Conservation (phyloP, 92 coral and sea anemone species). For the Parazoanthus darwini region DNA sequence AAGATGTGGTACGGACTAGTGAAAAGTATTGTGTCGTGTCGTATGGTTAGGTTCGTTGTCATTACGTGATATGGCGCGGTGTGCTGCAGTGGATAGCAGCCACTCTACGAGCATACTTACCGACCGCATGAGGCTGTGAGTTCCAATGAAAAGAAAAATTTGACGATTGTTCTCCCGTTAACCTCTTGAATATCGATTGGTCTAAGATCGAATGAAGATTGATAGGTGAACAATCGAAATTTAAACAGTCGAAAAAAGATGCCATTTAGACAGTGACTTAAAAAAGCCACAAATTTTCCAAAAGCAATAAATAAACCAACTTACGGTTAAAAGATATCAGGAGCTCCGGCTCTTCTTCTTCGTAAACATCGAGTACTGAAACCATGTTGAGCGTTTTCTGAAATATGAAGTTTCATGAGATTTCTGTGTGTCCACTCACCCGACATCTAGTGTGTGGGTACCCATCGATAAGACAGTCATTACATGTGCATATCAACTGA, state of each 20-base stretch:
- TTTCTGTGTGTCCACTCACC: not conserved
- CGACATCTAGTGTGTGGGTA: not conserved
- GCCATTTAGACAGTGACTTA: not conserved
- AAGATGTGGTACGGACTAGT: too few species aligned
- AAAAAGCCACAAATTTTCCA: not conserved
- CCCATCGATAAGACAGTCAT: not conserved
- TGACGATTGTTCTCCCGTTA: conserved; percentile 88
- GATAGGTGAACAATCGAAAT: not conserved
- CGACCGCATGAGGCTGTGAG: conserved; percentile 84
- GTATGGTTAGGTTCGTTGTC: too few species aligned
- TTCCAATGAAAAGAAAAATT: conserved; percentile 90
- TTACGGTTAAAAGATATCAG: conserved; percentile 91
- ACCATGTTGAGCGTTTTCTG: conserved; percentile 87
- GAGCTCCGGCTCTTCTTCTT: conserved; percentile 89
- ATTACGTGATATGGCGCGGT: too few species aligned
- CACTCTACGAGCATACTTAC: conserved; percentile 49
- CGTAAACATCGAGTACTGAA: conserved; percentile 92
- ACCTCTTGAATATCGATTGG: conserved; percentile 84
- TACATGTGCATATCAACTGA: not conserved
- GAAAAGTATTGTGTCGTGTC: too few species aligned
- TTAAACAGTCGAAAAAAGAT: not conserved
- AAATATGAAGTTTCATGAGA: not conserved
- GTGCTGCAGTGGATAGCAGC: too few species aligned
- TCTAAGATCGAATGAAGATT: conserved; percentile 48
- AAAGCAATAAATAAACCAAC: conserved; percentile 31